Evolutionary conservation across 2,797 vertebrate genomes (phyloP).

Genomic region (Xenops minutus): DNA sequence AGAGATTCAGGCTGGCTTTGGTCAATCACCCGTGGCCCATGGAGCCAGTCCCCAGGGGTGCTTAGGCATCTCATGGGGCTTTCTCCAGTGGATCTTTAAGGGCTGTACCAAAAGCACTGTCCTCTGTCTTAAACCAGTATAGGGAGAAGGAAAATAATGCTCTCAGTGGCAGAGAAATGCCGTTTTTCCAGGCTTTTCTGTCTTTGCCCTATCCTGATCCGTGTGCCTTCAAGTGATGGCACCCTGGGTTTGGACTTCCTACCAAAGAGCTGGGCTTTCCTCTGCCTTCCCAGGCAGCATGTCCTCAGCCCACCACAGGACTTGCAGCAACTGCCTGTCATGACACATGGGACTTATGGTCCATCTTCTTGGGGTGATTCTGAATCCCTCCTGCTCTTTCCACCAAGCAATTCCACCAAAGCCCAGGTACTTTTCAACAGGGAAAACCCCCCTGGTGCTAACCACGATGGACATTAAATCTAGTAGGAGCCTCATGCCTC

Average conservation of each 20-base stretch:
- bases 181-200: background rate
- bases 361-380: rapidly evolving
- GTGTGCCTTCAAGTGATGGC: background rate
- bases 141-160: background rate
- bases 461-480: background rate
- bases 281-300: background rate
- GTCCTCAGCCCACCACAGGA: background rate
- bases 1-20: rapidly evolving
- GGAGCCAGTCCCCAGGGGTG: background rate
- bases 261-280: background rate
- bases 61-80: background rate
- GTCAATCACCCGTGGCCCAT: background rate
- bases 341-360: background rate
- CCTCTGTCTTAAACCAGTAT: background rate
- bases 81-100: background rate
- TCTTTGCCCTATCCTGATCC: background rate
- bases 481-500: background rate
- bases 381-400: background rate
- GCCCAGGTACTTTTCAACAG: background rate
- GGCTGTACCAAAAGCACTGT: background rate
- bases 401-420: background rate
- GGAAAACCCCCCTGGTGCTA: background rate
- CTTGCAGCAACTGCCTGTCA: rapidly evolving
- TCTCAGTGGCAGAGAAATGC: background rate
- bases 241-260: background rate